phyloP scores from a whole-genome alignment of 1,140 invertebrate species.

The Drosophila nasuta region DNA sequence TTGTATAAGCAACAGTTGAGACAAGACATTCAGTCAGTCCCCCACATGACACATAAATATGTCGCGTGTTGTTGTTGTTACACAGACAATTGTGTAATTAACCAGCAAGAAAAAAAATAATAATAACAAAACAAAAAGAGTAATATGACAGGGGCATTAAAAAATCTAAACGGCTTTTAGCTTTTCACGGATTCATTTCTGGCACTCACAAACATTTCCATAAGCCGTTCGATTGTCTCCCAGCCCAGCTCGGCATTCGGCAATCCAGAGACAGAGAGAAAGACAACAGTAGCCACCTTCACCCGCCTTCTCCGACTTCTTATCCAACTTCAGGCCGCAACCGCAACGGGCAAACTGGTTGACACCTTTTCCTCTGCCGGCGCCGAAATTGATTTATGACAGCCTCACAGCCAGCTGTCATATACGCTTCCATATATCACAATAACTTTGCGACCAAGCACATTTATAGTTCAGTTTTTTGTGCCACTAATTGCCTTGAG shows the following conservation, averaged over 20 bases:
- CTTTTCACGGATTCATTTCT: slow-evolving; percentile 49
- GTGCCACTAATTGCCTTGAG: slow-evolving; percentile 59
- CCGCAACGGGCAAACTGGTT: slow-evolving; percentile 38
- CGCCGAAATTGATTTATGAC: slow-evolving; percentile 67
- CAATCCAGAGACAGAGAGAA: slow-evolving; percentile 7
- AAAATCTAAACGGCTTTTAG: slow-evolving; percentile 63
- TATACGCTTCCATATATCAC: slow-evolving; percentile 46
- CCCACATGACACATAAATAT: slow-evolving; percentile 57
- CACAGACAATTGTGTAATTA: slow-evolving; percentile 80
- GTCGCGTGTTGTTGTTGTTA: slow-evolving; percentile 42
- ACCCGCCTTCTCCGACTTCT: not conserved
- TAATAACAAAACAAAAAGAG: slow-evolving; percentile 22
- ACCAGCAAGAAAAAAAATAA: slow-evolving; percentile 49
- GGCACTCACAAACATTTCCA: slow-evolving; percentile 36
- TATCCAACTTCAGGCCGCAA: not conserved
- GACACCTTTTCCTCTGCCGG: slow-evolving; percentile 37
- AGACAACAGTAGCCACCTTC: not conserved
- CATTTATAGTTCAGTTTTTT: slow-evolving; percentile 24
- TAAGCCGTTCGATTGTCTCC: slow-evolving; percentile 53
- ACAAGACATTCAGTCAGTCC: not conserved
- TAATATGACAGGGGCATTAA: slow-evolving; percentile 26
- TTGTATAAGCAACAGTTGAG: slow-evolving; percentile 64
- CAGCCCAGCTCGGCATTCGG: not conserved
- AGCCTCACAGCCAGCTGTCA: slow-evolving; percentile 41
- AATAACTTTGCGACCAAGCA: slow-evolving; percentile 19